Evolutionary conservation across 1,140 invertebrate genomes (phyloP).

Genomic region (Metaphire vulgaris): DNA sequence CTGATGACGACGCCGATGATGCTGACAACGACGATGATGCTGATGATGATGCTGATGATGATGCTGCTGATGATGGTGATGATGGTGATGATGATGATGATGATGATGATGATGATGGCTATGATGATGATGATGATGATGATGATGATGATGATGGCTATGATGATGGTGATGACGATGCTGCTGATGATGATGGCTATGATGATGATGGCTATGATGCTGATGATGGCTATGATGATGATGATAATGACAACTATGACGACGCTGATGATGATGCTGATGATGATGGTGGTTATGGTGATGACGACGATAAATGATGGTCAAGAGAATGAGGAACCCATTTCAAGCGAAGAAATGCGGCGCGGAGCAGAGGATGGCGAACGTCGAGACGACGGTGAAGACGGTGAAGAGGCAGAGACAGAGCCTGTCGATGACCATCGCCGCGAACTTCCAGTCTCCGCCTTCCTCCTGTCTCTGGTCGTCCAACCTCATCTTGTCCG

Average conservation of each 20-base stretch:
- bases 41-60: constrained; percentile 17
- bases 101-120: constrained; percentile 2
- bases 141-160: neutral
- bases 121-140: constrained; percentile 3
- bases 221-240: neutral
- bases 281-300: neutral
- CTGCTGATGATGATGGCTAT: neutral
- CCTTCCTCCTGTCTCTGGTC: constrained; percentile 50
- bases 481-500: constrained; percentile 51
- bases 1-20: constrained; percentile 10
- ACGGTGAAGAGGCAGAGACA: constrained; percentile 98
- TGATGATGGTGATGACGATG: neutral
- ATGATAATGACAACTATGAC: neutral
- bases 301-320: neutral
- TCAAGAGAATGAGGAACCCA: neutral
- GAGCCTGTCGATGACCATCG: constrained; percentile 97
- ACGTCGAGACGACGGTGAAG: constrained; percentile 94
- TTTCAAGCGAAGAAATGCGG: constrained; percentile 33
- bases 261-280: neutral
- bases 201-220: neutral
- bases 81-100: constrained; percentile 18
- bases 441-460: constrained; percentile 98
- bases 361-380: constrained; percentile 72
- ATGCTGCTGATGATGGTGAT: constrained; percentile 13
- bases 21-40: constrained; percentile 7